A percentile compares a stretch with the other conserved stretches of the same genome.
Evolutionary conservation across 2,113 vertebrate species (phyloP).

Genomic region (Dromas ardeola): DNA sequence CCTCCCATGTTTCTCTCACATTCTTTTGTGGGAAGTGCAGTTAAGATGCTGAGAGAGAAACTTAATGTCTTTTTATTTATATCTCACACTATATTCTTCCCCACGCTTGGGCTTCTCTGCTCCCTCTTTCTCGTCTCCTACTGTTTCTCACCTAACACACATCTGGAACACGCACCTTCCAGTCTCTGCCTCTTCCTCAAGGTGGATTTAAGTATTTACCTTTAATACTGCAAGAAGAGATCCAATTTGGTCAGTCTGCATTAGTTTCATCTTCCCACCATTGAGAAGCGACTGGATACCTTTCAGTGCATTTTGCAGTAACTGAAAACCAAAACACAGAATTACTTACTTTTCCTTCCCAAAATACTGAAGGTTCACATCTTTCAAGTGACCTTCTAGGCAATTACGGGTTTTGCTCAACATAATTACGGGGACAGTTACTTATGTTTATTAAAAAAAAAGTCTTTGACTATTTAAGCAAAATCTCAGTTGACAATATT

Average conservation of each 20-base stretch:
- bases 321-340: conserved; percentile 66
- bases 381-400: not conserved
- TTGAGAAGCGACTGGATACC: conserved; percentile 90
- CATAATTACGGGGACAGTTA: not conserved
- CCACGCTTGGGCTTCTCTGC: not conserved
- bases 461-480: not conserved
- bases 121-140: not conserved
- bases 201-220: conserved; percentile 65
- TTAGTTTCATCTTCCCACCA: conserved; percentile 87
- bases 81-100: not conserved
- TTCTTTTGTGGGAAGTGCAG: not conserved
- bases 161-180: not conserved
- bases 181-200: not conserved
- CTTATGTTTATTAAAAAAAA: not conserved
- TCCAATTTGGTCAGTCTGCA: conserved; percentile 85
- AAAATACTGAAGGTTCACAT: not conserved
- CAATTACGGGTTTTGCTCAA: not conserved
- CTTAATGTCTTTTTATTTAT: not conserved
- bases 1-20: not conserved
- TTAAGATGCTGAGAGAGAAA: not conserved
- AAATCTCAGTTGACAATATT: not conserved
- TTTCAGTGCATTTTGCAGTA: conserved; percentile 90
- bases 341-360: not conserved
- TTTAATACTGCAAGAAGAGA: conserved; percentile 90
- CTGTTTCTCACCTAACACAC: not conserved